Conservation (phyloP, 35 echinoderm and acorn worm genomes). For the Lytechinus variegatus region DNA sequence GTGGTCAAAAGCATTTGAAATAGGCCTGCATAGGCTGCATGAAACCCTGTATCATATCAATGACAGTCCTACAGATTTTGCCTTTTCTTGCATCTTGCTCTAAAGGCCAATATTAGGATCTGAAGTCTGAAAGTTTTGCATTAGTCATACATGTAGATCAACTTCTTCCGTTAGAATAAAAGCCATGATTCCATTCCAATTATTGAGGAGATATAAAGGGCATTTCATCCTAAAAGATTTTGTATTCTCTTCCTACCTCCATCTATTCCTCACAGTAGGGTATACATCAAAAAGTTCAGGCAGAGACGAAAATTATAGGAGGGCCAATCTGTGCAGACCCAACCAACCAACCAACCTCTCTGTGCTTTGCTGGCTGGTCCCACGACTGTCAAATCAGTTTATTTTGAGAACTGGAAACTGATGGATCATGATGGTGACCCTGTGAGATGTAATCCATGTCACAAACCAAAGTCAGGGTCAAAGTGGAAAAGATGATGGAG, state of each 20-base stretch:
- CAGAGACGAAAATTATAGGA: not conserved
- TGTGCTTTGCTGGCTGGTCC: not conserved
- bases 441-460: constrained; percentile 15
- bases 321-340: not conserved
- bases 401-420: constrained; percentile 37
- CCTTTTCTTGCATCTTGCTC: no score
- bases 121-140: no score
- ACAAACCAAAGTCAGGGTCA: constrained; percentile 16
- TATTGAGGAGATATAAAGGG: not conserved
- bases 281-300: not conserved
- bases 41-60: no score
- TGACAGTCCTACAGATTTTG: no score
- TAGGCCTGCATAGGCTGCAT: no score
- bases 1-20: no score
- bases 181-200: not conserved
- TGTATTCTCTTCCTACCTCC: not conserved
- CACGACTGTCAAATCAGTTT: constrained; percentile 41
- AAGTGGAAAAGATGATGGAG: not conserved
- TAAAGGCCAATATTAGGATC: no score
- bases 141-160: not conserved
- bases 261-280: not conserved
- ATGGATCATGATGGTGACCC: constrained; percentile 32
- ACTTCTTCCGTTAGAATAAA: not conserved
- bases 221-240: not conserved
- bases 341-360: not conserved